Percentiles rank a stretch among this genome's conserved stretches.
These are phyloP conservation scores for Caenorhabditis sp. DNA, from an alignment of 2,888 invertebrate species.

Conservation along the genomic window DNA sequence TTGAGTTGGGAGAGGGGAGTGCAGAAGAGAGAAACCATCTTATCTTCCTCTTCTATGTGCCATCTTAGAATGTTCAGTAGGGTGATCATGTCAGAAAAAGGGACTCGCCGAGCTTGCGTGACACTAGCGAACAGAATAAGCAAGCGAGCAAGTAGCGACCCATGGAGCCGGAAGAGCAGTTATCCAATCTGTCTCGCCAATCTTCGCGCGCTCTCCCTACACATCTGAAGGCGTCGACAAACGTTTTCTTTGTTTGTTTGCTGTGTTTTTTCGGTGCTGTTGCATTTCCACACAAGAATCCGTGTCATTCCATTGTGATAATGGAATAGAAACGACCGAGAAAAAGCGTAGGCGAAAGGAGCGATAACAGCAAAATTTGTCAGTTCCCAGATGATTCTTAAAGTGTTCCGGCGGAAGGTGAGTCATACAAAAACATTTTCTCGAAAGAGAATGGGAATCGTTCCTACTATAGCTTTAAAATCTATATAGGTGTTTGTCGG, in stretches of 20 bases:
- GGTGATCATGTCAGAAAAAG: slow-evolving; percentile 51
- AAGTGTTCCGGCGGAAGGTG: too few species aligned
- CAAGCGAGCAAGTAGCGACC: slow-evolving; percentile 29
- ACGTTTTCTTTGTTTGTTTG: slow-evolving; percentile 7
- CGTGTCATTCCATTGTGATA: slow-evolving; percentile 19
- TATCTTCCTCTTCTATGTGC: slow-evolving; percentile 59
- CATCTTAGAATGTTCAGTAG: slow-evolving; percentile 58
- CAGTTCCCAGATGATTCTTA: too few species aligned
- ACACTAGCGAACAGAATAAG: slow-evolving; percentile 49
- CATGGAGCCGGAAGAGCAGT: slow-evolving; percentile 23
- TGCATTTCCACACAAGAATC: neutral
- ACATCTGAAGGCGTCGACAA: slow-evolving; percentile 16
- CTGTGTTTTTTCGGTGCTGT: slow-evolving; percentile 9
- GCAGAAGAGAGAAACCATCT: slow-evolving; percentile 17
- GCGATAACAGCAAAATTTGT: slow-evolving; percentile 3
- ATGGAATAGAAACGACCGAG: slow-evolving; percentile 15
- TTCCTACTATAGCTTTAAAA: too few species aligned
- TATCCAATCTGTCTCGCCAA: slow-evolving; percentile 41
- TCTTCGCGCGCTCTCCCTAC: slow-evolving; percentile 20
- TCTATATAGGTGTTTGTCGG: too few species aligned
- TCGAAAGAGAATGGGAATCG: too few species aligned
- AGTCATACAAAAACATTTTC: too few species aligned
- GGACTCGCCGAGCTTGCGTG: slow-evolving; percentile 23
- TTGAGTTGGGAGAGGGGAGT: too few species aligned
- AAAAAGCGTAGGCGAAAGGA: slow-evolving; percentile 13